Conservation (phyloP, 2,113 vertebrate genomes). For the Platysteira castanea region DNA sequence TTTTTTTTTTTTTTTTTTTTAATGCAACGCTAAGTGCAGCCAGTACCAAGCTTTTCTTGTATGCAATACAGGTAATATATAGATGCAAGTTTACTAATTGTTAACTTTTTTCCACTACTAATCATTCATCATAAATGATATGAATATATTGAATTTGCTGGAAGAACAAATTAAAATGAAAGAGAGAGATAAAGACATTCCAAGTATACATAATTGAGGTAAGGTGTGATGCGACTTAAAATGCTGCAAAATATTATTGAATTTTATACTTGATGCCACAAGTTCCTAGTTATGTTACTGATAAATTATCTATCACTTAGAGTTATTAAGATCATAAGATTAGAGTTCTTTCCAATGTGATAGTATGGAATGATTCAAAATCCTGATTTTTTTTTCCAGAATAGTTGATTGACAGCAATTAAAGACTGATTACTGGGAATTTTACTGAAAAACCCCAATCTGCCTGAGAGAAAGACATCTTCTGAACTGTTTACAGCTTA, state of each 20-base stretch:
- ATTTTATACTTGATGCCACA: neutral
- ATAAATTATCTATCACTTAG: accelerated
- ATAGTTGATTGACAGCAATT: neutral
- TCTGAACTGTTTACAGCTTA: neutral
- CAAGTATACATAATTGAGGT: neutral
- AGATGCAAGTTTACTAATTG: neutral
- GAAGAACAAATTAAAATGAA: neutral
- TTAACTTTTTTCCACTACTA: neutral
- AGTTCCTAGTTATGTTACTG: neutral
- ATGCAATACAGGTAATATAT: neutral
- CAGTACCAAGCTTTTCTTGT: neutral
- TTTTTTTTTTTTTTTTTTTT: neutral
- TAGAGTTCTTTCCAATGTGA: neutral
- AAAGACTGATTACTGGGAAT: neutral
- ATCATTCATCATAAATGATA: neutral
- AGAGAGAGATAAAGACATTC: neutral
- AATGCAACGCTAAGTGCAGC: accelerated
- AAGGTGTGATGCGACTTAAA: neutral
- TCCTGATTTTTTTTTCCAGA: neutral
- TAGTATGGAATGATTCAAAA: neutral
- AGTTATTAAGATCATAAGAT: neutral
- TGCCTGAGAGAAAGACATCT: neutral
- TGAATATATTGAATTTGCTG: neutral
- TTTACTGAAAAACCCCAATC: neutral
- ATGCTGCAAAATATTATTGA: neutral